Percentiles rank a stretch among this genome's conserved stretches.
Evolutionary conservation across 1,140 invertebrate species (phyloP).

Genomic region (Eulimnadia texana): DNA sequence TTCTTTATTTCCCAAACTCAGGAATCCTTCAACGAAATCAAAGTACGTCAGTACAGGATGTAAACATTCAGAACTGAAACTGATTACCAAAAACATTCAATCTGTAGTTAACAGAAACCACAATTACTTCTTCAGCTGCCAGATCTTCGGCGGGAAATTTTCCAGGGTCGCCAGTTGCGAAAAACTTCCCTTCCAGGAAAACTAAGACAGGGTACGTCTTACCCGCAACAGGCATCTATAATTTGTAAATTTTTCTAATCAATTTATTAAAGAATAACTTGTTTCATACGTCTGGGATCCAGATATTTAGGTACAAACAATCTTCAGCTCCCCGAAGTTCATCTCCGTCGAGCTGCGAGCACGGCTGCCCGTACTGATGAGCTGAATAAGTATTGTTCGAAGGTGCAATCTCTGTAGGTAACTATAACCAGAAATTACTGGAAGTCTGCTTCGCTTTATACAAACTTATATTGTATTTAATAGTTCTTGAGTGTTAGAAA

Average conservation of each 20-base stretch:
- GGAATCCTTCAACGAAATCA: slow-evolving; percentile 38
- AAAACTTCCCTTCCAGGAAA: slow-evolving; percentile 39
- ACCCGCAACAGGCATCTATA: slow-evolving; percentile 35
- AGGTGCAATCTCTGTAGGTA: slow-evolving; percentile 31
- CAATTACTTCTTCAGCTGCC: slow-evolving; percentile 44
- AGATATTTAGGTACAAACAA: slow-evolving; percentile 39
- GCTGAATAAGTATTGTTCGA: slow-evolving; percentile 35
- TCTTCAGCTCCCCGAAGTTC: slow-evolving; percentile 28
- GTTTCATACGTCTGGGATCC: slow-evolving; percentile 40
- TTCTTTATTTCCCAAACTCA: slow-evolving; percentile 43
- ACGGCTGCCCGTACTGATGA: slow-evolving; percentile 32
- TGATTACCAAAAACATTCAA: slow-evolving; percentile 42
- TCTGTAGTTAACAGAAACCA: slow-evolving; percentile 46
- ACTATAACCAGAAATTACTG: slow-evolving; percentile 26
- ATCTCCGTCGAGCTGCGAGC: slow-evolving; percentile 30
- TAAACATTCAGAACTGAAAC: neutral
- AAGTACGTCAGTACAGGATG: neutral
- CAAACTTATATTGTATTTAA: no score
- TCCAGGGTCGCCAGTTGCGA: slow-evolving; percentile 30
- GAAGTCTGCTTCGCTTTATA: no score
- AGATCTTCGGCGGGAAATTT: slow-evolving; percentile 45
- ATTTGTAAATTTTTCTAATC: slow-evolving; percentile 16
- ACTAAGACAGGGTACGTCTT: slow-evolving; percentile 39
- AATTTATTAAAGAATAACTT: no score
- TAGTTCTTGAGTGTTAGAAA: no score